Conservation (phyloP, 2,888 invertebrate genomes). For the Hirtodrosophila confusa region DNA sequence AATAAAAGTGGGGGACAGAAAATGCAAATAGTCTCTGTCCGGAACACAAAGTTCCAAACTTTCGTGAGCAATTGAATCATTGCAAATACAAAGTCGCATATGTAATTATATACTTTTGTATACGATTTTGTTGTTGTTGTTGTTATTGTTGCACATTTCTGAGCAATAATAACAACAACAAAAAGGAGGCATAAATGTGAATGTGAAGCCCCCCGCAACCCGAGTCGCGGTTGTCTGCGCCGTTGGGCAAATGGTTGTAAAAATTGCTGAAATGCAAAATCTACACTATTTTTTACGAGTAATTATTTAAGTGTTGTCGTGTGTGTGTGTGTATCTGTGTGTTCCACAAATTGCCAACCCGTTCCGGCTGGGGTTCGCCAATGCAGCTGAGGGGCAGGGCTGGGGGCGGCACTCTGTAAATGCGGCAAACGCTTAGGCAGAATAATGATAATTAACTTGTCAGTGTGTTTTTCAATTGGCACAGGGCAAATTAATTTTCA, state of each 20-base stretch:
- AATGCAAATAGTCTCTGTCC: not conserved
- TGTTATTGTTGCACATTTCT: conserved; percentile 16
- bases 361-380: conserved; percentile 19
- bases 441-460: conserved; percentile 61
- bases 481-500: conserved; percentile 36
- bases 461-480: conserved; percentile 40
- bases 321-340: conserved; percentile 34
- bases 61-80: conserved; percentile 14
- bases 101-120: conserved; percentile 25
- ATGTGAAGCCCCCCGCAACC: not conserved
- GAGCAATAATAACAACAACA: not conserved
- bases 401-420: conserved; percentile 3
- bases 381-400: conserved; percentile 1
- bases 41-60: conserved; percentile 11
- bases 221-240: too few species aligned
- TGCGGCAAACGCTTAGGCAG: conserved; percentile 41
- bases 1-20: not conserved
- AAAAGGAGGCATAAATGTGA: not conserved
- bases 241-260: conserved; percentile 18
- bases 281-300: conserved; percentile 22
- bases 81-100: conserved; percentile 17
- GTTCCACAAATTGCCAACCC: conserved; percentile 46
- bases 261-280: conserved; percentile 37
- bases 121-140: conserved; percentile 28
- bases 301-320: conserved; percentile 26